Conservation (phyloP, 2,113 vertebrate species). For the Aythya baeri region DNA sequence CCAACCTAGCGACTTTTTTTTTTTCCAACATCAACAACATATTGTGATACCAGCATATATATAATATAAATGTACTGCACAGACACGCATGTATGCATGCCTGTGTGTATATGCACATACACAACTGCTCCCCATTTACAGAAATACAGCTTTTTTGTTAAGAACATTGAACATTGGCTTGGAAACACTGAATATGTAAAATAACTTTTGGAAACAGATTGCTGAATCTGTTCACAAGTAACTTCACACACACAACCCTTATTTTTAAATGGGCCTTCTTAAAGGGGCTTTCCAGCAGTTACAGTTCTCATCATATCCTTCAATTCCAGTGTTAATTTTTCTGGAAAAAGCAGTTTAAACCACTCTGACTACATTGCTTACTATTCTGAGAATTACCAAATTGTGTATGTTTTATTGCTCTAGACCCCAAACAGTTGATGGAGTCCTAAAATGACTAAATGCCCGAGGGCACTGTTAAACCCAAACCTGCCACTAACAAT, state of each 20-base stretch:
- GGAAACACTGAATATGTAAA: neutral
- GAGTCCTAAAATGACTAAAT: slow-evolving; percentile 45
- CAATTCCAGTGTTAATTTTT: neutral
- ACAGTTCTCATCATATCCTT: neutral
- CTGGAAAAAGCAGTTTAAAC: neutral
- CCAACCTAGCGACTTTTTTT: neutral
- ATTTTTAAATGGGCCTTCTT: neutral
- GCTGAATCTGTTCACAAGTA: neutral
- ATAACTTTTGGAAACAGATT: neutral
- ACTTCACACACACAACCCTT: neutral
- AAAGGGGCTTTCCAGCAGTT: neutral
- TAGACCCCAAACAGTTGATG: slow-evolving; percentile 35
- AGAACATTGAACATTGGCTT: neutral
- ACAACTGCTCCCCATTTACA: neutral
- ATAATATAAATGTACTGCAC: neutral
- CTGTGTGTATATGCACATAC: neutral
- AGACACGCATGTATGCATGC: accelerated
- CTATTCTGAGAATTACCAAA: neutral
- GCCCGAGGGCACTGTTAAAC: slow-evolving; percentile 59
- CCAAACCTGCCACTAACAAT: slow-evolving; percentile 68
- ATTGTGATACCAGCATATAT: neutral
- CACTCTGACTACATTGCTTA: neutral
- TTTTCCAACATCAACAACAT: neutral
- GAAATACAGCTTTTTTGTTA: neutral
- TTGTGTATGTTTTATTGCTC: slow-evolving; percentile 33